Conservation (phyloP, 2,888 invertebrate species). For the Pyrochroa serraticornis region DNA sequence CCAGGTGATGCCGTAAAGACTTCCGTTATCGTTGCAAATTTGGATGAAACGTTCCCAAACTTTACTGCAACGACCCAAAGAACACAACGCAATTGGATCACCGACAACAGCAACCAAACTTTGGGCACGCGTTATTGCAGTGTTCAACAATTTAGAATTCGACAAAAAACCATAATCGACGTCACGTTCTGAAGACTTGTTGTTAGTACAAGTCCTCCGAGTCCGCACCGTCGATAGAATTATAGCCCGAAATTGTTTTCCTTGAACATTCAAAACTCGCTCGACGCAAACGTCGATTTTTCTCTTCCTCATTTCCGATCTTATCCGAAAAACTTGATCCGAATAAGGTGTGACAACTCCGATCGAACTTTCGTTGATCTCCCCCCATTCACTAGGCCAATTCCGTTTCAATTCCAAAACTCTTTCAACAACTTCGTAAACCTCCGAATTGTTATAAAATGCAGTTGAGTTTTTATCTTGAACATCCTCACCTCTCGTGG, state of each 20-base stretch:
- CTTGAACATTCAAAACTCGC: slow-evolving; percentile 83
- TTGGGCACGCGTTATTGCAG: slow-evolving; percentile 82
- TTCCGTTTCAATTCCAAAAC: slow-evolving; percentile 72
- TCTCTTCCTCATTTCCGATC: slow-evolving; percentile 75
- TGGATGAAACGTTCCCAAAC: slow-evolving; percentile 82
- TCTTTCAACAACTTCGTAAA: slow-evolving; percentile 76
- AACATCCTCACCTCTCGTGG: slow-evolving; percentile 78
- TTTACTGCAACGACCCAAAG: slow-evolving; percentile 79
- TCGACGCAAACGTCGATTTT: slow-evolving; percentile 80
- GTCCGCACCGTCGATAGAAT: slow-evolving; percentile 82
- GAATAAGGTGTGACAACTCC: slow-evolving; percentile 86
- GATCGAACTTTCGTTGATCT: slow-evolving; percentile 75
- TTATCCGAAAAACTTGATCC: slow-evolving; percentile 78
- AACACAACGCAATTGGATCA: slow-evolving; percentile 81
- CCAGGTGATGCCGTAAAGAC: slow-evolving; percentile 76
- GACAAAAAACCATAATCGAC: slow-evolving; percentile 83
- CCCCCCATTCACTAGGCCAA: slow-evolving; percentile 80
- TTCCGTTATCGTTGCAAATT: slow-evolving; percentile 72
- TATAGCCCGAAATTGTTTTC: slow-evolving; percentile 84
- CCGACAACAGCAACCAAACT: slow-evolving; percentile 84
- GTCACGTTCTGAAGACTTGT: slow-evolving; percentile 60
- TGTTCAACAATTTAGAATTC: slow-evolving; percentile 80
- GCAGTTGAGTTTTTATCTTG: slow-evolving; percentile 81
- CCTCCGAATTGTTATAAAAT: slow-evolving; percentile 80
- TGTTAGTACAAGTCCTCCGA: slow-evolving; percentile 68